These are phyloP conservation scores for Punctoribates punctum DNA, from an alignment of 2,888 invertebrate species.

Conservation along the genomic window DNA sequence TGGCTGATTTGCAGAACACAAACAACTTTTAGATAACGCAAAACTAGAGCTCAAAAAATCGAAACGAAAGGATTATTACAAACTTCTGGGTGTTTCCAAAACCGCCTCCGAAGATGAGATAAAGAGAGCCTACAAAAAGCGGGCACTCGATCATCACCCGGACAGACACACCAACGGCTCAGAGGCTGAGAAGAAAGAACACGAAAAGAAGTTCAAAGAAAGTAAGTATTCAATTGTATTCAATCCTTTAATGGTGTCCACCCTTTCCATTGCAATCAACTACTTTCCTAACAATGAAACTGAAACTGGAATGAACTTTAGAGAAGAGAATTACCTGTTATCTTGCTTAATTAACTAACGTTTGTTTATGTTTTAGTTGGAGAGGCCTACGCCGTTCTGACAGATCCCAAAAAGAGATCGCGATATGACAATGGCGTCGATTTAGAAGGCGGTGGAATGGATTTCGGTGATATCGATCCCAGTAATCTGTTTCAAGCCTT, in stretches of 20 bases:
- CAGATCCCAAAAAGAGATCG: slow-evolving; percentile 81
- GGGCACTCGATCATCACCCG: slow-evolving; percentile 85
- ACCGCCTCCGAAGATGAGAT: slow-evolving; percentile 84
- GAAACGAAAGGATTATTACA: slow-evolving; percentile 93
- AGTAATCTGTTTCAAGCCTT: slow-evolving; percentile 40
- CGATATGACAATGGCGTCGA: slow-evolving; percentile 90
- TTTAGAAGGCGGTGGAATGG: slow-evolving; percentile 64
- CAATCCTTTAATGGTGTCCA: too few relatives aligned
- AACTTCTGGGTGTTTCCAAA: slow-evolving; percentile 80
- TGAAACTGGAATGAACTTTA: too few relatives aligned
- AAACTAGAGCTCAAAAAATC: slow-evolving; percentile 79
- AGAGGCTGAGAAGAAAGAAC: slow-evolving; percentile 76
- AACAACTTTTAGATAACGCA: slow-evolving; percentile 43
- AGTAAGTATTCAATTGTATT: background rate
- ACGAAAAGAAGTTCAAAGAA: slow-evolving; percentile 91
- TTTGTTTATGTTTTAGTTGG: slow-evolving; percentile 68
- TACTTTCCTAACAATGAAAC: too few relatives aligned
- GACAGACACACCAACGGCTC: slow-evolving; percentile 83
- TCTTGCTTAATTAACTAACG: too few relatives aligned
- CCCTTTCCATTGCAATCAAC: too few relatives aligned
- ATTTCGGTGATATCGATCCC: slow-evolving; percentile 34
- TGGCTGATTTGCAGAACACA: slow-evolving; percentile 44
- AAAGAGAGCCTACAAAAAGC: slow-evolving; percentile 87
- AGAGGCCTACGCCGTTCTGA: slow-evolving; percentile 88
- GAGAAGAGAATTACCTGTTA: background rate